phyloP scores from a whole-genome alignment of 2,113 vertebrate genomes.

The Murina feae region DNA sequence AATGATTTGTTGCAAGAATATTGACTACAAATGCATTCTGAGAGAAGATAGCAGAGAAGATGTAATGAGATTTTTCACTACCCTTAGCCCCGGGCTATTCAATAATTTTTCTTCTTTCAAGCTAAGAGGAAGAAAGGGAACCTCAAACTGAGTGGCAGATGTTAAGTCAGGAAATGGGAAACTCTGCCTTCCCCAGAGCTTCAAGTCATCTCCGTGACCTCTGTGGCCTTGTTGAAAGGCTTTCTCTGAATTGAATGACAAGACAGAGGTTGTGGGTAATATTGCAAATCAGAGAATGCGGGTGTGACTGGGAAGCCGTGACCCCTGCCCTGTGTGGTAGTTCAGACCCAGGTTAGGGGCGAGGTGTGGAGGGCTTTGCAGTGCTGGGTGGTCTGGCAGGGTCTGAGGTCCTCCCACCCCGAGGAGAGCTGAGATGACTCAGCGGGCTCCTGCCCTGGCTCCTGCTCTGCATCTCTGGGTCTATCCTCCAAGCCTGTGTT shows the following conservation, averaged over 20 bases:
- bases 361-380: constrained; percentile 41
- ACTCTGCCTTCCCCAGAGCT: constrained; percentile 53
- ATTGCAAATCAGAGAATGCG: constrained; percentile 63
- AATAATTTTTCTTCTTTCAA: constrained; percentile 72
- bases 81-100: constrained; percentile 65
- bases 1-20: constrained; percentile 76
- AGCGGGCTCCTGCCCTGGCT: neutral
- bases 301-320: constrained; percentile 40
- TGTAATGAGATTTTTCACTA: constrained; percentile 73
- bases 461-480: neutral
- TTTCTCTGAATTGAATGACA: constrained; percentile 70
- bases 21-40: constrained; percentile 71
- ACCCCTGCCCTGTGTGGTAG: constrained; percentile 60
- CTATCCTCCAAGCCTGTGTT: neutral
- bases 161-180: constrained; percentile 74
- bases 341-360: constrained; percentile 58
- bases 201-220: constrained; percentile 67
- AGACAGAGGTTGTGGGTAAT: constrained; percentile 33
- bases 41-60: constrained; percentile 64
- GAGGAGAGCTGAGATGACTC: neutral
- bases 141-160: constrained; percentile 72
- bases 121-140: constrained; percentile 59
- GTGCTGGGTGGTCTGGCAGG: constrained; percentile 44
- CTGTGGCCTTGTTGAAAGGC: constrained; percentile 68
- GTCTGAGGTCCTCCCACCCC: neutral